These are phyloP conservation scores for Andricus curvator DNA, from an alignment of 2,888 invertebrate species.

Conservation along the genomic window DNA sequence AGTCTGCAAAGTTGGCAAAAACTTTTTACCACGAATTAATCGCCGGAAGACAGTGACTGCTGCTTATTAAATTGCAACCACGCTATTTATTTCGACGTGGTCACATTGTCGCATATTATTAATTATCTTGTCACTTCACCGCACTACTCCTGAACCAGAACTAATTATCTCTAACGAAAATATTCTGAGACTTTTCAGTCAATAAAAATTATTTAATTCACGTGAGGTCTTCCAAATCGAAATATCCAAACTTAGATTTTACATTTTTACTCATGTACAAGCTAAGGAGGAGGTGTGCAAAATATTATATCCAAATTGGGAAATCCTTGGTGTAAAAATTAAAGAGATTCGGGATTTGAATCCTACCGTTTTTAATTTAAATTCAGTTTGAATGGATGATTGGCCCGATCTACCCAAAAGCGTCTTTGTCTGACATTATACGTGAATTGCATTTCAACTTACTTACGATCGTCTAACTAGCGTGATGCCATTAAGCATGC, in stretches of 20 bases:
- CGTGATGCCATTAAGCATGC: conserved; percentile 53
- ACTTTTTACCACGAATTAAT: conserved; percentile 76
- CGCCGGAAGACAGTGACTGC: conserved; percentile 74
- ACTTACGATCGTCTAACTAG: conserved; percentile 46
- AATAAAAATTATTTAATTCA: background rate
- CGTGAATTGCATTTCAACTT: conserved; percentile 47
- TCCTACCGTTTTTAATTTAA: no score
- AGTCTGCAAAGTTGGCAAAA: conserved; percentile 73
- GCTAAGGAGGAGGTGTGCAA: no score
- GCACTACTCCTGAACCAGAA: background rate
- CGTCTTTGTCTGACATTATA: background rate
- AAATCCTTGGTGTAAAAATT: no score
- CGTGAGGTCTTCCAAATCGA: no score
- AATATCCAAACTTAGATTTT: no score
- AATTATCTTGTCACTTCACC: background rate
- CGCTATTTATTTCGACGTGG: conserved; percentile 72
- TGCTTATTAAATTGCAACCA: conserved; percentile 75
- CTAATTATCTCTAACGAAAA: background rate
- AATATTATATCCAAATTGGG: no score
- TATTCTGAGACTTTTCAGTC: background rate
- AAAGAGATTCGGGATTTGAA: no score
- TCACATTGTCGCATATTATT: conserved; percentile 58
- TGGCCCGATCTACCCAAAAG: background rate
- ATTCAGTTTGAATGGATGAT: background rate
- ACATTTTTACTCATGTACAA: no score